Percentiles rank a stretch among this genome's conserved stretches.
Evolutionary conservation across 2,797 vertebrate genomes (phyloP).

Genomic region (Onychomys arenicola): DNA sequence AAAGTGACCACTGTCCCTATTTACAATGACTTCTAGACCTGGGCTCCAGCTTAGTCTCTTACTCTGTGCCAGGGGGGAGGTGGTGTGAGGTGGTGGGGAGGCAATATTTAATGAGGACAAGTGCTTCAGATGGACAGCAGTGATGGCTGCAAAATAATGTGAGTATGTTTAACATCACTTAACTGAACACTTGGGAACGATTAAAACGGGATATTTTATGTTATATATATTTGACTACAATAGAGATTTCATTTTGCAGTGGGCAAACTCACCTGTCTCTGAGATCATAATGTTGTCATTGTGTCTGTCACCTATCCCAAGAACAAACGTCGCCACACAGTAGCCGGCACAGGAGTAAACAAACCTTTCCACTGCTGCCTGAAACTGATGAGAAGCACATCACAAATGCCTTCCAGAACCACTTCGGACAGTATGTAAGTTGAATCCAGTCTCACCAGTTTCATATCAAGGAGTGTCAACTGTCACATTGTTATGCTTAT

Average conservation of each 20-base stretch:
- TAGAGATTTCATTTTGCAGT: background rate
- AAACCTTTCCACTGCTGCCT: slow-evolving; percentile 97
- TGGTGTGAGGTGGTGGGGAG: background rate
- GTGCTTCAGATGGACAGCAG: background rate
- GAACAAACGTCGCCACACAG: slow-evolving; percentile 98
- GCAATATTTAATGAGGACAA: background rate
- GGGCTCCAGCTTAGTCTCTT: background rate
- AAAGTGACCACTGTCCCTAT: background rate
- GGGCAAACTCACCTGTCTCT: slow-evolving; percentile 92
- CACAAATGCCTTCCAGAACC: background rate
- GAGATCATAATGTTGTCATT: slow-evolving; percentile 99
- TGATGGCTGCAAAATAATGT: background rate
- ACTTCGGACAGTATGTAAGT: slow-evolving; percentile 4
- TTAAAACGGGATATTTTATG: background rate
- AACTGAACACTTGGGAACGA: background rate
- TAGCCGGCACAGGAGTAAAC: slow-evolving; percentile 98
- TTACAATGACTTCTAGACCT: slow-evolving; percentile 14
- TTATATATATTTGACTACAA: background rate
- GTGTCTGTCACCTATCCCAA: slow-evolving; percentile 98
- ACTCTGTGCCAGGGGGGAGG: background rate
- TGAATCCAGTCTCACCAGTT: background rate
- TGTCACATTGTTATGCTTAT: background rate
- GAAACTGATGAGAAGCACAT: slow-evolving; percentile 89
- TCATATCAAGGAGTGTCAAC: background rate
- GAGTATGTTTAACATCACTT: background rate